Evolutionary conservation across 2,113 vertebrate species (phyloP).

Genomic region (Sus scrofa): T2T-Sscrofa CM000824.6:124562001-124562500

Average conservation of each 20-base stretch:
- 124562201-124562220: neutral
- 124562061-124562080: neutral
- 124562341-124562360: neutral
- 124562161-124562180: neutral
- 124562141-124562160: neutral
- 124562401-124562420: neutral
- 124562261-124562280: neutral
- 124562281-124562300: neutral
- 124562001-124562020: too few species aligned
- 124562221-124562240: neutral
- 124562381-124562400: neutral
- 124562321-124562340: neutral
- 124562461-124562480: neutral
- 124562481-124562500: neutral
- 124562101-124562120: neutral
- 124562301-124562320: neutral
- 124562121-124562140: neutral
- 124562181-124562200: neutral
- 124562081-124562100: neutral
- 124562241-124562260: neutral
- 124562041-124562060: neutral
- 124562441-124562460: slow-evolving; percentile 1
- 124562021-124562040: too few species aligned
- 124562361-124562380: neutral
- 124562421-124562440: slow-evolving; percentile 10